Base-by-base conservation (phyloP, 2,113 vertebrate species). In the Muscicapa adusta region DNA sequence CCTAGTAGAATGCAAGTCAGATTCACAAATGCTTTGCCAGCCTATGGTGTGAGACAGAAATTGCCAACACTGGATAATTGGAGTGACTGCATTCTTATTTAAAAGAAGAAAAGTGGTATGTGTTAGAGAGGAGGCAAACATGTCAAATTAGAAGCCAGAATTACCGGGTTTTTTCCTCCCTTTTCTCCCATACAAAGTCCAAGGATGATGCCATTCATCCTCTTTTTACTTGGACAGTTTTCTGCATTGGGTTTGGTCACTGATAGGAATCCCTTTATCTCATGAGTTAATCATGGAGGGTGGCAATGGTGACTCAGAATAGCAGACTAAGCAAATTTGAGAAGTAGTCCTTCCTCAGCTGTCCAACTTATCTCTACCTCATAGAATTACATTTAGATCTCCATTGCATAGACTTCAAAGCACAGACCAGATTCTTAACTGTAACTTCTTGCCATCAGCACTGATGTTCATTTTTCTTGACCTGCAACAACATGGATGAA, bases 201-300 rank as follows among this genome's bases (percentile, higher is more conserved):
- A 53, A 43, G 7, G 9, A 19, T 62, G 9, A 70, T 24, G 26
- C 20, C 12, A 24, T 68, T 74, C 11, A 43, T 73, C 4, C 40
- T 31, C 0, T 1, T 62, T 19, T 4, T 33, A 25, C 58, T 87
- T 5, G 4, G 15, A 47, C 2, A 1, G 10, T 61, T 56, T 73
- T 73, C 60, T 57, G 8, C 31, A 15, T 17, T 42, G 28, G 9
- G 1, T 84, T 83, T 73, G 10, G 14, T 36, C 61, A 10, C 54
- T 73, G 16, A 16, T 43, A 57, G 54, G n/a, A 61, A 65, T 43
- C 5, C 5, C 29, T 79, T 89, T 51, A 36, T 36, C 10, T 42
- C 2, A 0, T 15, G 36, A 33, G 6, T 60, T 68, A 57, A 33
- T 56, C 8, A 14, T 33, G 14, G 9, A 40, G 7, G 1, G 1